A percentile compares a stretch with the other conserved stretches of the same genome.
Evolutionary conservation across 2,888 invertebrate species (phyloP).

Genomic region (Melolontha melolontha): DNA sequence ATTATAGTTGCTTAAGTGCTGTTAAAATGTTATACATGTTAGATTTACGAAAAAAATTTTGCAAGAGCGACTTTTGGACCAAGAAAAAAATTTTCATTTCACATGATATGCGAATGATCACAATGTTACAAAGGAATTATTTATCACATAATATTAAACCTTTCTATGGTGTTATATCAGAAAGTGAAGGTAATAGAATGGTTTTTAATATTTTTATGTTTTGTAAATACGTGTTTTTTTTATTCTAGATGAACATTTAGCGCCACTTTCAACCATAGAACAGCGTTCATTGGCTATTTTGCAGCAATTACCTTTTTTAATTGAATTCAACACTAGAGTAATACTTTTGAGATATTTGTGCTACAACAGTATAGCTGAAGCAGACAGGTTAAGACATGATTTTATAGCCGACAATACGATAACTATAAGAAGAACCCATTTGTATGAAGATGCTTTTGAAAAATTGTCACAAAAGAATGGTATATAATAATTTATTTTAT

Average conservation of each 20-base stretch:
- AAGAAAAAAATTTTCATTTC: conserved; percentile 63
- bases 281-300: conserved; percentile 88
- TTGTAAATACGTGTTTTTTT: conserved; percentile 9
- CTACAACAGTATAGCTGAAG: conserved; percentile 60
- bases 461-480: conserved; percentile 92
- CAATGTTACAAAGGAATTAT: conserved; percentile 61
- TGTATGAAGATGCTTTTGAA: conserved; percentile 99
- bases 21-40: conserved; percentile 78
- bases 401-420: conserved; percentile 66
- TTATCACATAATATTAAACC: conserved; percentile 60
- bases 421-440: conserved; percentile 85
- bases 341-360: conserved; percentile 83
- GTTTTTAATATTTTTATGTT: background rate
- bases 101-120: conserved; percentile 52
- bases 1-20: conserved; percentile 60
- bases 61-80: conserved; percentile 66
- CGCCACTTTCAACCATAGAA: conserved; percentile 89
- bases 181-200: conserved; percentile 10
- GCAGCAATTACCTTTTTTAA: conserved; percentile 93
- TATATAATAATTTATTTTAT: conserved; percentile 56
- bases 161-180: conserved; percentile 59
- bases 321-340: conserved; percentile 91
- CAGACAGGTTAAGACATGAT: conserved; percentile 60
- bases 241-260: conserved; percentile 77
- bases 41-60: conserved; percentile 85